Base-by-base conservation (phyloP, 2,113 vertebrate species). In the Charina bottae region DNA sequence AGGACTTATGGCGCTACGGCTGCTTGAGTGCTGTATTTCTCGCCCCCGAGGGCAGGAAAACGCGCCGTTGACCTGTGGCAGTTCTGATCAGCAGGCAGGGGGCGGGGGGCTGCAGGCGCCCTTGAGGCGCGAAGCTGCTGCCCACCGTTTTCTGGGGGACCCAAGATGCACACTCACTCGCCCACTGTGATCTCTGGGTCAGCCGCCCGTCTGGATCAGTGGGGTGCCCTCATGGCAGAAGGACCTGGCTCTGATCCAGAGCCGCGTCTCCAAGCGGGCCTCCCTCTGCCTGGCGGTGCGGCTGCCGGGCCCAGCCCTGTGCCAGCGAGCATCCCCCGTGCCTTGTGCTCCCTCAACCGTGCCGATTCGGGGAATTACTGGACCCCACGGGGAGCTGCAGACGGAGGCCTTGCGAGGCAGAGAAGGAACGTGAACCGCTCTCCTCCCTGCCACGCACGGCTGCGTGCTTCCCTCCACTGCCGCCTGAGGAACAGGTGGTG, bases 401-500 rank as follows among this genome's bases (percentile, higher is more conserved):
- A 24, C 1, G 23, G 21, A 21, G 6, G 23, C 59, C 6, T 60
- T 60, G 59, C 21, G 7, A 60, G 59, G 23, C 59, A 60, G 6
- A 24, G 6, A 1, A 17, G 1, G 33, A 33, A 6, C 19, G 1
- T 21, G 1, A 54, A 17, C 21, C 17, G 1, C 56, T 2, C 0
- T 0, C 42, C 91, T 68, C 11, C 49, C 6, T 1, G 2, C 17
- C 46, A 15, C 3, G 55, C 60, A 91, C 19, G 1, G 19, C 58
- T 4, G 21, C 58, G 12, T 10, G 13, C 37, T 42, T 58, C 0
- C 0, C 92, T 90, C 95, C 93, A 93, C 95, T 93, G 94, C 93
- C 95, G 94, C 95, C 94, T 87, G 90, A 96, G 95, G 95, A 94
- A 93, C 78, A 91, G 96, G 95, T 96, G 96, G 96, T 96, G 95